Conservation (phyloP, 2,888 invertebrate genomes). For the Lissonota sp. region DNA sequence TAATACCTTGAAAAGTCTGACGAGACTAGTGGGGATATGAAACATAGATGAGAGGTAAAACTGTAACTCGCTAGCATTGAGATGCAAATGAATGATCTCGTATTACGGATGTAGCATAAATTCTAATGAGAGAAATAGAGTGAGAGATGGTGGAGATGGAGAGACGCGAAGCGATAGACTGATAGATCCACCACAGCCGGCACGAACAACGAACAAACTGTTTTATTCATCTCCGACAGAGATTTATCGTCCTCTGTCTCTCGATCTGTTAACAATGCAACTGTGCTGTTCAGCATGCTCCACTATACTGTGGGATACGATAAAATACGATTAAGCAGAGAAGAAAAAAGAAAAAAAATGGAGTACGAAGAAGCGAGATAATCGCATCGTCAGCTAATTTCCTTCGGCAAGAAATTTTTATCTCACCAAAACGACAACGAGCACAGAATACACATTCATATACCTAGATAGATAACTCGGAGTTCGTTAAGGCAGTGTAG, state of each 20-base stretch:
- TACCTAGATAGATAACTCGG: conserved; percentile 16
- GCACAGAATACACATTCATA: background rate
- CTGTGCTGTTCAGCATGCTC: conserved; percentile 12
- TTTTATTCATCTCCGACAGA: conserved; percentile 38
- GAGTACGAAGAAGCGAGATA: conserved; percentile 35
- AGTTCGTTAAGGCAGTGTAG: conserved; percentile 42
- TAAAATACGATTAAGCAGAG: conserved; percentile 29
- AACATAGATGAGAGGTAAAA: conserved; percentile 44
- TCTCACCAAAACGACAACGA: background rate
- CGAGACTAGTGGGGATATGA: conserved; percentile 12
- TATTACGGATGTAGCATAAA: conserved; percentile 57
- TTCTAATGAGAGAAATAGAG: conserved; percentile 47
- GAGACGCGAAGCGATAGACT: conserved; percentile 34
- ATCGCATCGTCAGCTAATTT: conserved; percentile 38
- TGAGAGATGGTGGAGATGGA: conserved; percentile 13
- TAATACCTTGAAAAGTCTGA: conserved; percentile 30
- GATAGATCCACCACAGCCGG: conserved; percentile 36
- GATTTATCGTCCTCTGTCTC: conserved; percentile 54
- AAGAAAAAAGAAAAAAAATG: conserved; percentile 18
- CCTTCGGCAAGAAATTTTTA: background rate
- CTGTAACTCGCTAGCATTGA: conserved; percentile 55
- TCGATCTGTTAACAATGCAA: conserved; percentile 56
- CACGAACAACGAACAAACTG: background rate
- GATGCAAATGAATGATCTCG: conserved; percentile 62
- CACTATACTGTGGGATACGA: conserved; percentile 11